Evolutionary conservation across 2,113 vertebrate species (phyloP), one percentile per base, ranked within the genome.

Genomic region (Phaetusa simplex): DNA sequence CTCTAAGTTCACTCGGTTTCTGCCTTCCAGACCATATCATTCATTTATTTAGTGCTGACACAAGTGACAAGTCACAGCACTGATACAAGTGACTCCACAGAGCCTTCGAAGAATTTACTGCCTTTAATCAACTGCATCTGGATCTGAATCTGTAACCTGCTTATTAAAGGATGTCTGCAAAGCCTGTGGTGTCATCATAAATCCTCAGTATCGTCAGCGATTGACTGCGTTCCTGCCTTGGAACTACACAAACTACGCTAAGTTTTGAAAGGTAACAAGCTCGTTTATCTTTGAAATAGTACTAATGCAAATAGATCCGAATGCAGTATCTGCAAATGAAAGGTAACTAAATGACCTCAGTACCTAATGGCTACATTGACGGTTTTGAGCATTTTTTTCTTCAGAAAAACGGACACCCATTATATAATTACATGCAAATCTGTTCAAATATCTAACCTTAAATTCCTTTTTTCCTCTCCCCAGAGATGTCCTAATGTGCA

Each of bases 21-120:
- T 94, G 92, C 67, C 49, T 90, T 91, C 65, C 91, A 84, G 58
- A 84, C 11, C 4, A 0, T 42, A 64, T 59, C 38, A 18, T n/a
- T 72, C 26, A 71, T 84, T 73, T 58, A 74, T 58, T 93, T 66
- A 91, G 66, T 79, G 82, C 77, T 93, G 88, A 89, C 80, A 95
- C 21, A 69, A 95, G 65, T 42, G 65, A 91, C 81, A 88, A 88
- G 86, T 72, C 86, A 91, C 80, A 92, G 95, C 56, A 78, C 47
- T 32, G 67, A 89, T 43, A 86, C n/a, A 92, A 95, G 80, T 19
- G 61, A 74, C 38, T 90, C 66, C 56, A 69, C 18, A 56, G 0
- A 56, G 81, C 9, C 87, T 61, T 82, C 3, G 3, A 95, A 90
- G 81, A 95, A 93, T 69, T 86, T 79, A 79, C 40, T 76, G 83